Conservation (phyloP, 2,113 vertebrate genomes). For the Nestor notabilis region DNA sequence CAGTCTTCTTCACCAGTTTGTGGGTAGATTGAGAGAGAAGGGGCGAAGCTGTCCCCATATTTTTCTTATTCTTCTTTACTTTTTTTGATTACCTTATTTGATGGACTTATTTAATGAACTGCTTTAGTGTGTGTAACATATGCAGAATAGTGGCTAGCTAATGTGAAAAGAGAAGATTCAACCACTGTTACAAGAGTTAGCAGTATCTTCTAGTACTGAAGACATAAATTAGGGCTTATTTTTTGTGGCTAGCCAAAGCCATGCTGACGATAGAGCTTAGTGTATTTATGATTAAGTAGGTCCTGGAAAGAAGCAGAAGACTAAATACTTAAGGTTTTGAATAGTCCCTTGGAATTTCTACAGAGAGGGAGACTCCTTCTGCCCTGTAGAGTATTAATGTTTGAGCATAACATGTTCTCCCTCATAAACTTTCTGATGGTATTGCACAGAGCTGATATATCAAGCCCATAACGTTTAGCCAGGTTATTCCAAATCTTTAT, state of each 20-base stretch:
- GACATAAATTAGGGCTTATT: not conserved
- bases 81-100: not conserved
- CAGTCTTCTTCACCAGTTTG: not conserved
- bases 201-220: not conserved
- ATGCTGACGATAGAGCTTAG: not conserved
- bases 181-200: not conserved
- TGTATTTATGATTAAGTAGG: not conserved
- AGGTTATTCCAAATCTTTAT: not conserved
- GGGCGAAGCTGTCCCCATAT: rapidly evolving
- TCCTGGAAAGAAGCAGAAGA: not conserved
- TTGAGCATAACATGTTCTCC: not conserved
- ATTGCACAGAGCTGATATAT: not conserved
- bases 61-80: not conserved
- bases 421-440: not conserved
- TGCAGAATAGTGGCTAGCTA: not conserved
- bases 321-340: not conserved
- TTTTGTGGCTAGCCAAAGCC: not conserved
- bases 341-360: not conserved
- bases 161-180: not conserved
- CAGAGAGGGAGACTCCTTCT: not conserved
- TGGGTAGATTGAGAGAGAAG: not conserved
- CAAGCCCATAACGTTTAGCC: not conserved
- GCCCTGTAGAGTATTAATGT: not conserved
- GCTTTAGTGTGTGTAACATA: not conserved
- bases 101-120: not conserved